These are phyloP conservation scores for Andricus curvator DNA, from an alignment of 2,888 invertebrate genomes.

Conservation along the genomic window DNA sequence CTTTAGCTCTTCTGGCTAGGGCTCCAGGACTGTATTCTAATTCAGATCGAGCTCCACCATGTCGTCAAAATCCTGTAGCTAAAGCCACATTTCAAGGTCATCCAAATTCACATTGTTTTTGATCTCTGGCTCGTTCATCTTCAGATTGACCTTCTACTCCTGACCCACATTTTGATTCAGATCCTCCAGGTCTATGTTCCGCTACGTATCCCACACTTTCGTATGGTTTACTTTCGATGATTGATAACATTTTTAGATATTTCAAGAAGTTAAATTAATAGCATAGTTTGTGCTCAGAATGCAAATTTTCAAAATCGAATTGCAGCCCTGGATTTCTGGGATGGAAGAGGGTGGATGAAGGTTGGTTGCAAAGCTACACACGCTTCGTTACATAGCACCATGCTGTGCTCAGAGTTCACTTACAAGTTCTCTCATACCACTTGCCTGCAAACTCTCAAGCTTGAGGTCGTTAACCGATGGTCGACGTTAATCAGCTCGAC, in stretches of 20 bases:
- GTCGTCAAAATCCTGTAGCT: too few relatives aligned
- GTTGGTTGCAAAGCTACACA: conserved; percentile 9
- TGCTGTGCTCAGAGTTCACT: conserved; percentile 34
- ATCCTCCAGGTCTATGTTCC: too few relatives aligned
- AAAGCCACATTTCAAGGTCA: too few relatives aligned
- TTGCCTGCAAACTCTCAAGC: conserved; percentile 25
- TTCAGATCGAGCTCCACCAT: too few relatives aligned
- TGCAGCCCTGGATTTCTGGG: neutral
- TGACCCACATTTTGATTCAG: too few relatives aligned
- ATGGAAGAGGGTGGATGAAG: neutral
- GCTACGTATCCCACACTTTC: too few relatives aligned
- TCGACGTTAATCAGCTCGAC: conserved; percentile 31
- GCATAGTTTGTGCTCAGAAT: neutral
- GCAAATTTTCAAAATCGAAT: conserved; percentile 1
- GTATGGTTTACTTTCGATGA: too few relatives aligned
- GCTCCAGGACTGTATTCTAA: too few relatives aligned
- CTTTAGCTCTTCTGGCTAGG: too few relatives aligned
- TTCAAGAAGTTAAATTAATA: neutral
- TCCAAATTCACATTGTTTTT: too few relatives aligned
- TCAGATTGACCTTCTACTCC: too few relatives aligned
- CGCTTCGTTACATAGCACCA: conserved; percentile 37
- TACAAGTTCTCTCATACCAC: conserved; percentile 30
- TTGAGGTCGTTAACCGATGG: conserved; percentile 39
- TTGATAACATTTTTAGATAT: neutral
- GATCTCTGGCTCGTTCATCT: too few relatives aligned